Evolutionary conservation across 2,113 vertebrate species (phyloP), one percentile per base, ranked within the genome.

Genomic region (Dryoscopus gambensis): DNA sequence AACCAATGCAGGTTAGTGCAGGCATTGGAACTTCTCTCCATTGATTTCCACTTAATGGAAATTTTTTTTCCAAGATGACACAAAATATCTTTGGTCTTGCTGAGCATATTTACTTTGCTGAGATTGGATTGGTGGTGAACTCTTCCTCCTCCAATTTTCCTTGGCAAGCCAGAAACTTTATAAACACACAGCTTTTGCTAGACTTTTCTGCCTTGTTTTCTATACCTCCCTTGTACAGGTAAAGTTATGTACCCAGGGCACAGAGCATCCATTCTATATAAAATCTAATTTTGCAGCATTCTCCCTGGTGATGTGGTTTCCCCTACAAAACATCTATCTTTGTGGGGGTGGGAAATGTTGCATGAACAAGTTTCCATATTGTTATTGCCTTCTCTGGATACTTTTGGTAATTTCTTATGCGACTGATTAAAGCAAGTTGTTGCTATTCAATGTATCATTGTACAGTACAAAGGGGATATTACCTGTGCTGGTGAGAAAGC

Each of bases 401-500:
- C 6, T 25, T 74, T 44, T 12, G 8, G 18, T 47, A 42, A 74
- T 71, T 77, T 49, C 37, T 80, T 69, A 31, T 7, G 15, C 50
- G 17, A 74, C 25, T 77, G 16, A 55, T 82, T 20, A 67, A 79
- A 59, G 5, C 8, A 70, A 49, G 10, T 49, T 40, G 13, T 35
- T 57, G 42, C n/a, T 87, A 35, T 57, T 62, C 85, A 46, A n/a
- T 25, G 2, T 53, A 31, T 60, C 74, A 27, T 56, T 6, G 7
- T 44, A 24, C 0, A 0, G 5, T 60, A 62, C 27, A 49, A 44
- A 57, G 7, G 1, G 14, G 7, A 2, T 40, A 50, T 42, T 40
- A 46, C 13, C n/a, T 33, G 15, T 2, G 4, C 22, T 62, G 42
- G 18, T 2, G 6, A 70, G 27, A 74, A 60, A 87, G n/a, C 30